A percentile compares a stretch with the other conserved stretches of the same genome.
Evolutionary conservation across 2,888 invertebrate genomes (phyloP).

Genomic region (Calliphora vomitoria): DNA sequence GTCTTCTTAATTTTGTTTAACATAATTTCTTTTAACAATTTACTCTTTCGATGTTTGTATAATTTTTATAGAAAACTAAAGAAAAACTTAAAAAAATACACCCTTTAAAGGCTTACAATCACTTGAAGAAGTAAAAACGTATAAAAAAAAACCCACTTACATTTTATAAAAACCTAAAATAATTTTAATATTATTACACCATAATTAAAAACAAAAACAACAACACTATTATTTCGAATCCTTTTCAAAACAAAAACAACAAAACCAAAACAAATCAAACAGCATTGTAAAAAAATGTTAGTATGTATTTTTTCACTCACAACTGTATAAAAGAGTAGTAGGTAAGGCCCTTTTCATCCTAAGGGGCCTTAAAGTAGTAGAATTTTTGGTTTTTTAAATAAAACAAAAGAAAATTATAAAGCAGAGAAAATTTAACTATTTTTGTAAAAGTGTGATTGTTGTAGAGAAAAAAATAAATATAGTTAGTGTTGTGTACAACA

Average conservation of each 20-base stretch:
- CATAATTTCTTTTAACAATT: not conserved
- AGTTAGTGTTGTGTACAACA: conserved; percentile 64
- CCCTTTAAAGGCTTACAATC: conserved; percentile 44
- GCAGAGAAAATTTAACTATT: conserved; percentile 68
- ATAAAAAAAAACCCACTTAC: not conserved
- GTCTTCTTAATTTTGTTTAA: conserved; percentile 19
- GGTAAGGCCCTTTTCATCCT: not conserved
- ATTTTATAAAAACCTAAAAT: conserved; percentile 6
- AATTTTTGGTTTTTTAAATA: not conserved
- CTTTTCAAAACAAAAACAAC: not conserved
- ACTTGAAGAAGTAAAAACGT: conserved; percentile 47
- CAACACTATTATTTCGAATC: not conserved
- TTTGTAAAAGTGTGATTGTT: conserved; percentile 73
- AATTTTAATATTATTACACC: not conserved
- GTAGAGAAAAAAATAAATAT: conserved; percentile 54
- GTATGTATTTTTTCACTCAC: conserved; percentile 16
- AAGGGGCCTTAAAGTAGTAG: not conserved
- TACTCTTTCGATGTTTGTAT: conserved; percentile 8
- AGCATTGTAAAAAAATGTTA: conserved; percentile 52
- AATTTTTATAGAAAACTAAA: conserved; percentile 27
- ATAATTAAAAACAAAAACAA: not conserved
- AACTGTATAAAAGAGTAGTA: conserved; percentile 40
- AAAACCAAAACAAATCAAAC: not conserved
- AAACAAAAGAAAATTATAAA: conserved; percentile 23
- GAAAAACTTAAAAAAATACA: conserved; percentile 30